A percentile compares a stretch with the other conserved stretches of the same genome.
These are phyloP conservation scores for Oppia nitens DNA, from an alignment of 1,140 invertebrate species.

Conservation along the genomic window DNA sequence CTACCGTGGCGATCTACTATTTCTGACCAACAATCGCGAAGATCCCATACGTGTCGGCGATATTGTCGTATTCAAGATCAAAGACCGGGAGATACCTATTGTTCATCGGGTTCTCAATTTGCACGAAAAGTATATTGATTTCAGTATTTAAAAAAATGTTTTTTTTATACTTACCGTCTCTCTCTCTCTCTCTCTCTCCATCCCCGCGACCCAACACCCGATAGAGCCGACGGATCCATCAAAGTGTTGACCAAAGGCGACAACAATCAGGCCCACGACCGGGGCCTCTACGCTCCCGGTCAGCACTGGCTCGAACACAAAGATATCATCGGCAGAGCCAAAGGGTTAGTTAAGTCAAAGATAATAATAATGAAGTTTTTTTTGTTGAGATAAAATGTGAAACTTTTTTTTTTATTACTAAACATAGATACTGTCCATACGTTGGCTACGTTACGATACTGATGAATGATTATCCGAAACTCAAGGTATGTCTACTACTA, in stretches of 20 bases:
- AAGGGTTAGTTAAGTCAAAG: slow-evolving; percentile 89
- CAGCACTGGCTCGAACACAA: slow-evolving; percentile 93
- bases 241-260: slow-evolving; percentile 99
- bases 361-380: slow-evolving; percentile 98
- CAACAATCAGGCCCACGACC: slow-evolving; percentile 96
- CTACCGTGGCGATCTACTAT: slow-evolving; percentile 88
- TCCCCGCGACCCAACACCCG: too few species aligned
- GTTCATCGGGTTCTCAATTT: slow-evolving; percentile 95
- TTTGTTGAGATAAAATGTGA: slow-evolving; percentile 4
- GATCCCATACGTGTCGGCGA: slow-evolving; percentile 95
- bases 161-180: too few species aligned
- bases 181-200: too few species aligned
- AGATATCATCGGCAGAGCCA: slow-evolving; percentile 89
- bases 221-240: slow-evolving; percentile 69
- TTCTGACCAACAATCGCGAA: slow-evolving; percentile 89
- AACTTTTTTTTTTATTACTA: slow-evolving; percentile 3
- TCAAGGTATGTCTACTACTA: slow-evolving; percentile 41
- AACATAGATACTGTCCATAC: slow-evolving; percentile 66
- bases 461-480: slow-evolving; percentile 99
- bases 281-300: slow-evolving; percentile 95
- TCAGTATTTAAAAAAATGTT: slow-evolving; percentile 4
- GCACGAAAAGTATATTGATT: slow-evolving; percentile 73
- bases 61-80: slow-evolving; percentile 98
- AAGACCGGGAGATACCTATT: slow-evolving; percentile 96
- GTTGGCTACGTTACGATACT: slow-evolving; percentile 98